These are phyloP conservation scores for Corythaixoides concolor DNA, from an alignment of 2,113 vertebrate species.

Conservation along the genomic window DNA sequence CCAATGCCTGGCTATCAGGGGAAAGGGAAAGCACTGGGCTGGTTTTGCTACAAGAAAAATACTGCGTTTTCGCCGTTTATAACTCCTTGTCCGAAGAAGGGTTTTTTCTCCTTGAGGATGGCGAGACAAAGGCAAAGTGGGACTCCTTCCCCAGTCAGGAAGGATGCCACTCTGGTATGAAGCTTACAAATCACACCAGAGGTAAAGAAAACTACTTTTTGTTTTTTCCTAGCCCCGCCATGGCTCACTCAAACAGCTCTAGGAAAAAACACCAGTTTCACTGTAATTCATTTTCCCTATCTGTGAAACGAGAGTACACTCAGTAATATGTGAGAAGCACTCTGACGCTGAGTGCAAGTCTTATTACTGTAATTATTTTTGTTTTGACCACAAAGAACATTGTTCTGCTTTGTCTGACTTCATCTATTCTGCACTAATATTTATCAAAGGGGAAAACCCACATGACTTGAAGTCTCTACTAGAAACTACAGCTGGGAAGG, in stretches of 20 bases:
- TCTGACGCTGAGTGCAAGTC: not conserved
- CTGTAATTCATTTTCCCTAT: not conserved
- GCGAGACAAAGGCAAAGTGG: not conserved
- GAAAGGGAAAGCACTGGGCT: not conserved
- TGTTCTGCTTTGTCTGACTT: slow-evolving; percentile 16
- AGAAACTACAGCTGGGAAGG: not conserved
- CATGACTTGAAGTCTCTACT: not conserved
- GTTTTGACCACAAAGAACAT: not conserved
- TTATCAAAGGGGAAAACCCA: slow-evolving; percentile 23
- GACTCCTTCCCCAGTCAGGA: not conserved
- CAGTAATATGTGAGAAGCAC: not conserved
- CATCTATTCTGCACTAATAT: not conserved
- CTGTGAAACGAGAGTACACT: not conserved
- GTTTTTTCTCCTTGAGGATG: not conserved
- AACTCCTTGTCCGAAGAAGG: not conserved
- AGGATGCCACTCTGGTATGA: not conserved
- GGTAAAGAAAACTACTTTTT: not conserved
- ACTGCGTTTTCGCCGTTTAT: not conserved
- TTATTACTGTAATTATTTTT: not conserved
- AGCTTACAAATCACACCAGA: not conserved
- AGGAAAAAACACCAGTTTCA: not conserved
- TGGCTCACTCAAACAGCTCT: not conserved
- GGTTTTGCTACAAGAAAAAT: not conserved
- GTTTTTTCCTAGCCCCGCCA: not conserved
- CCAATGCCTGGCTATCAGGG: not conserved